Evolutionary conservation across 2,797 vertebrate genomes (phyloP).

Genomic region (Tokudaia muenninki): DNA sequence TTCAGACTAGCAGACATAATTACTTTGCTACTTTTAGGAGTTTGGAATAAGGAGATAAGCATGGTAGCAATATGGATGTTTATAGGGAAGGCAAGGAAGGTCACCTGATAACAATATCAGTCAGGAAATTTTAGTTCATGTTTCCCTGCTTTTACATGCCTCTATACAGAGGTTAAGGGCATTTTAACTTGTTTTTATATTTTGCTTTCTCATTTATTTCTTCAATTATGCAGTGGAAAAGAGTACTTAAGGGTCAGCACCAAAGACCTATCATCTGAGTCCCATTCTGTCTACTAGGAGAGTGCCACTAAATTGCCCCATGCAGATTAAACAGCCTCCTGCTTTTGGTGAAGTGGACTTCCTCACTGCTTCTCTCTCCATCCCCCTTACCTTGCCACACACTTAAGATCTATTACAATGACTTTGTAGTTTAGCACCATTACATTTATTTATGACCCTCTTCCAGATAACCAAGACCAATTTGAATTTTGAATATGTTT

Average conservation of each 20-base stretch:
- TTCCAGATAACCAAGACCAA: constrained; percentile 35
- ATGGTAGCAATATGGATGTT: neutral
- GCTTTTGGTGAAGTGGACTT: neutral
- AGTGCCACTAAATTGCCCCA: neutral
- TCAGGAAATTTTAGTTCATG: neutral
- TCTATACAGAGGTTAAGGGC: neutral
- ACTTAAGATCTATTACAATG: neutral
- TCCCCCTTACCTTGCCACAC: accelerated
- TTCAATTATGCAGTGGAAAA: neutral
- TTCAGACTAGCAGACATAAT: neutral
- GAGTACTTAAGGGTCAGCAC: neutral
- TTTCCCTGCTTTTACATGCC: neutral
- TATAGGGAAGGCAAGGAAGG: neutral
- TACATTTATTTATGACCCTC: constrained; percentile 55
- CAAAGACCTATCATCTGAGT: neutral
- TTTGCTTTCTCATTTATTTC: constrained; percentile 6
- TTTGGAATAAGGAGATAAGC: neutral
- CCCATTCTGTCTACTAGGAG: neutral
- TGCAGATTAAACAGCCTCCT: neutral
- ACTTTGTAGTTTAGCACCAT: constrained; percentile 40
- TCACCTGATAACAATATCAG: neutral
- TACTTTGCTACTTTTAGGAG: neutral
- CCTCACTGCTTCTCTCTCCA: neutral
- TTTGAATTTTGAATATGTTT: constrained; percentile 63
- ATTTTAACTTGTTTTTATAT: constrained; percentile 9